A percentile compares a stretch with the other conserved stretches of the same genome.
These are phyloP conservation scores for Vombatus ursinus DNA, from an alignment of 2,113 vertebrate genomes.

Conservation along the genomic window DNA sequence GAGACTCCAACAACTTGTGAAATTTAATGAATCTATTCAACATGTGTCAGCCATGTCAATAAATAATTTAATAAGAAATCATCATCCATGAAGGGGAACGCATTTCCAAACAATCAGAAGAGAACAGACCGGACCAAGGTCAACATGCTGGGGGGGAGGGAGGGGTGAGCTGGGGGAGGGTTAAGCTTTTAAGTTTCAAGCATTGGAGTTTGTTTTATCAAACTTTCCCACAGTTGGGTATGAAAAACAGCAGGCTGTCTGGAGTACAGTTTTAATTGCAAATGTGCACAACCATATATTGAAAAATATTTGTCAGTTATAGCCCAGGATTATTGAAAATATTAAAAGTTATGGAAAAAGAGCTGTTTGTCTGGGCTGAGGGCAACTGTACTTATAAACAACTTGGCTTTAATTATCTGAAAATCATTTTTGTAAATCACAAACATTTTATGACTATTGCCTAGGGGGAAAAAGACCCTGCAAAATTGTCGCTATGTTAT, in stretches of 20 bases:
- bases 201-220: slow-evolving; percentile 69
- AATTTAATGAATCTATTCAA: slow-evolving; percentile 93
- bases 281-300: slow-evolving; percentile 46
- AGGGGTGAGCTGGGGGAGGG: slow-evolving; percentile 62
- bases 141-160: slow-evolving; percentile 71
- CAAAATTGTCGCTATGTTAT: neutral
- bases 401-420: slow-evolving; percentile 31
- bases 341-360: slow-evolving; percentile 25
- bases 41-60: slow-evolving; percentile 87
- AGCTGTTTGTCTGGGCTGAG: slow-evolving; percentile 44
- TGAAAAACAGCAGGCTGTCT: slow-evolving; percentile 50
- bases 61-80: slow-evolving; percentile 94
- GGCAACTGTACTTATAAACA: slow-evolving; percentile 54
- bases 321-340: slow-evolving; percentile 56
- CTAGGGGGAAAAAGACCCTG: neutral
- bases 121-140: slow-evolving; percentile 82
- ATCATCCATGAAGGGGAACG: slow-evolving; percentile 83
- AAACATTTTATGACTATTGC: slow-evolving; percentile 10
- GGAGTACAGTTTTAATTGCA: slow-evolving; percentile 48
- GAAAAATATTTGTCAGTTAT: slow-evolving; percentile 33
- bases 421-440: slow-evolving; percentile 23
- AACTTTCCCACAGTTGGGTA: slow-evolving; percentile 73
- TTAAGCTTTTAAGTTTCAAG: slow-evolving; percentile 80
- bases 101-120: slow-evolving; percentile 83
- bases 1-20: slow-evolving; percentile 86